A percentile compares a stretch with the other conserved stretches of the same genome.
These are phyloP conservation scores for Dromaius novaehollandiae DNA, from an alignment of 2,113 vertebrate genomes.

Conservation along the genomic window DNA sequence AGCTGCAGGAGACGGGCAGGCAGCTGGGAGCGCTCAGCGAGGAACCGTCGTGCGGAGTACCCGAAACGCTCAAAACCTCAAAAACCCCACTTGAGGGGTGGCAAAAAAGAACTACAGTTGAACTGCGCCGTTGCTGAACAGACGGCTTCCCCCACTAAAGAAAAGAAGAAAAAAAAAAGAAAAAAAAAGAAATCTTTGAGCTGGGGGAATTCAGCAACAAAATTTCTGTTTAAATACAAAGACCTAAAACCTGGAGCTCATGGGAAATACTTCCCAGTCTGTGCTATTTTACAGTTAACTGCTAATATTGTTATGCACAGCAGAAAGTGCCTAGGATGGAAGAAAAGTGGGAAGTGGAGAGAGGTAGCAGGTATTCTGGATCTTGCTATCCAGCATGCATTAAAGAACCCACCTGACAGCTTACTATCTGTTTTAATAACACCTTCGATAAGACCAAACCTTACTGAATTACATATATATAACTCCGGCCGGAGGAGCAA, in stretches of 20 bases:
- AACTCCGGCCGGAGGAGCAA: too few relatives aligned
- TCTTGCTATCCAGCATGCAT: neutral
- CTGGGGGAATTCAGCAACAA: neutral
- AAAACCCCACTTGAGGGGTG: neutral
- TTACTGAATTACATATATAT: too few relatives aligned
- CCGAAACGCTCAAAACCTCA: neutral
- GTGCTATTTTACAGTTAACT: neutral
- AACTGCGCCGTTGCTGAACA: neutral
- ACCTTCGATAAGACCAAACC: too few relatives aligned
- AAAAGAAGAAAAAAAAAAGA: neutral
- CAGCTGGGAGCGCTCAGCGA: neutral
- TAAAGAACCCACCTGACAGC: too few relatives aligned
- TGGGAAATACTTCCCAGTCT: neutral
- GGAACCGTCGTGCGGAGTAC: neutral
- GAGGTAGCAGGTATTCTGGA: neutral
- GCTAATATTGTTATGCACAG: neutral
- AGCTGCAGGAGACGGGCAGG: neutral
- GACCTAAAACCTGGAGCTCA: neutral
- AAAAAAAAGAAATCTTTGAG: neutral
- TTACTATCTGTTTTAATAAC: too few relatives aligned
- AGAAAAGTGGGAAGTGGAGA: neutral
- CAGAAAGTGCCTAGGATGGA: neutral
- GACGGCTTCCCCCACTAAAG: neutral
- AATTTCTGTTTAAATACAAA: neutral
- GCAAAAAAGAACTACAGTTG: neutral